A percentile compares a stretch with the other conserved stretches of the same genome.
These are phyloP conservation scores for Rhodinocichla rosea DNA, from an alignment of 2,113 vertebrate species.

Conservation along the genomic window DNA sequence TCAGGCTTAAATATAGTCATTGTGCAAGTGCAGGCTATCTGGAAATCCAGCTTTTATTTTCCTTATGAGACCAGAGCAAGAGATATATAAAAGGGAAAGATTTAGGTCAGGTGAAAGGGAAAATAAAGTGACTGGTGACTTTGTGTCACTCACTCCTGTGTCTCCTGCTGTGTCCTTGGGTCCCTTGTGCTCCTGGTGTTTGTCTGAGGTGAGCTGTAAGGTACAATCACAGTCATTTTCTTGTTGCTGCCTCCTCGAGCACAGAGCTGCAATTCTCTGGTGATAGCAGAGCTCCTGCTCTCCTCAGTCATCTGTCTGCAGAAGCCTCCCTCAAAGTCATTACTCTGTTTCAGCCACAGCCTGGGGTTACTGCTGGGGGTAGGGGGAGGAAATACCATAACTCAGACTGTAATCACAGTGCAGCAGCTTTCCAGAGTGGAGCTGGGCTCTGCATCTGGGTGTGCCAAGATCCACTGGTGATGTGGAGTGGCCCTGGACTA, in stretches of 20 bases:
- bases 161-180: conserved; percentile 23
- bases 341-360: neutral
- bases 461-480: neutral
- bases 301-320: neutral
- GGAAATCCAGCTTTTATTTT: conserved; percentile 16
- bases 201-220: neutral
- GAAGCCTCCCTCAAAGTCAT: neutral
- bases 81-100: neutral
- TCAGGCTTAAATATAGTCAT: conserved; percentile 3
- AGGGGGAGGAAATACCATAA: neutral
- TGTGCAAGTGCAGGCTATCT: neutral
- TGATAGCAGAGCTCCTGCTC: neutral
- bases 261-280: conserved; percentile 13
- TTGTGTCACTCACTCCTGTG: neutral
- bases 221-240: conserved; percentile 31
- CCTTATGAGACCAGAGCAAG: conserved; percentile 2
- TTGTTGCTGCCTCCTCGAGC: neutral
- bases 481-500: neutral
- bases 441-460: neutral
- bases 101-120: conserved; percentile 15
- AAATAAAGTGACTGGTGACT: neutral
- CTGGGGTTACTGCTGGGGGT: neutral
- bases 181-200: neutral
- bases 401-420: neutral
- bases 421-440: neutral